A percentile compares a stretch with the other conserved stretches of the same genome.
phyloP scores from a whole-genome alignment of 2,888 invertebrate genomes.

The Calameuta idolon region DNA sequence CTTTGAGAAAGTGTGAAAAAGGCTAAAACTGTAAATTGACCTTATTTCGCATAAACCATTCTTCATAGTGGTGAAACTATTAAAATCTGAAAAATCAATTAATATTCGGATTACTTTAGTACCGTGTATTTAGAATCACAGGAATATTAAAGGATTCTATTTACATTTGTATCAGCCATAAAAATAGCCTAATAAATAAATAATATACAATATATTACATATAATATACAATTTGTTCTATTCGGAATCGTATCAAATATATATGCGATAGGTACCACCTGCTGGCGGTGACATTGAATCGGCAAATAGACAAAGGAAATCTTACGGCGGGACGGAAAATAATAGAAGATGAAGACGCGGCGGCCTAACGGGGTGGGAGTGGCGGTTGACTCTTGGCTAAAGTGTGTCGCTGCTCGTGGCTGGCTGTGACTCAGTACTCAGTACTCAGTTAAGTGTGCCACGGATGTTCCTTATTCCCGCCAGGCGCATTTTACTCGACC shows the following conservation, averaged over 20 bases:
- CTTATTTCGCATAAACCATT: neutral
- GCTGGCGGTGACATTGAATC: neutral
- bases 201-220: no score
- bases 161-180: no score
- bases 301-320: conserved; percentile 2
- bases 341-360: conserved; percentile 7
- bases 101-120: no score
- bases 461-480: conserved; percentile 18
- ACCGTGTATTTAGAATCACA: no score
- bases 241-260: neutral
- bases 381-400: conserved; percentile 14
- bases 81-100: no score
- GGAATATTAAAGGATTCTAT: no score
- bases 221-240: no score
- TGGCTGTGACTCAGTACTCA: conserved; percentile 21
- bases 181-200: no score
- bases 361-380: conserved; percentile 8
- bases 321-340: neutral
- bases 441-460: conserved; percentile 23
- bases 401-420: conserved; percentile 18
- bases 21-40: neutral
- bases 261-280: neutral
- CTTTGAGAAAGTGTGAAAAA: neutral
- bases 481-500: conserved; percentile 1
- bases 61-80: no score